Base-by-base conservation (phyloP, 1,140 invertebrate genomes). In the Saccostrea glomerata region DNA sequence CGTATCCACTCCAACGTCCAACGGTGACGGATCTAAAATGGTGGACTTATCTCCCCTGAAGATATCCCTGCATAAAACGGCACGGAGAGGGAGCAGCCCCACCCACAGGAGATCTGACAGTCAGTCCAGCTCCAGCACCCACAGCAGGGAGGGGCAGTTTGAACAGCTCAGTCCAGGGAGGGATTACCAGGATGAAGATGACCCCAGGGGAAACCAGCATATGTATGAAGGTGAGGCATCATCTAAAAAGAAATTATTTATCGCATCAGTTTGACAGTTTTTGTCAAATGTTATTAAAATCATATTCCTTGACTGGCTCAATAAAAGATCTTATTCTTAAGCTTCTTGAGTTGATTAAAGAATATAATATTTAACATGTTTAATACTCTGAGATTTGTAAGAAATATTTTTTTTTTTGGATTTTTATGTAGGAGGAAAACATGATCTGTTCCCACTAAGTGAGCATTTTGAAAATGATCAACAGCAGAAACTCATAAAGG, bases 41-140 rank as follows among this genome's bases (percentile, higher is more conserved):
- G 90, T 94, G 86, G 94, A 94, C 90, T 89, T 93, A 47, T 94
- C 96, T 96, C 98, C 87, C 90, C 87, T 95, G 90, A 89, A 98
- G 97, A 94, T 97, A 97, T 30, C 97, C 97, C 90, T 97, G 96
- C 73, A 97, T 97, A 97, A 9, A 96, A 96, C 92, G 23, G 90
- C 90, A 20, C 60, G 87, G n/a, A 88, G 90, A 30, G 63, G 91
- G 85, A 88, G 90, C 86, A 92, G 89, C 83, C 91, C 87, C 73
- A 88, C 90, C 83, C 92, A 94, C 86, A 92, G 90, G 82, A 90
- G 94, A 11, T 91, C 93, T 85, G 94, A 95, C 91, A 95, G 94
- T 89, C 92, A 93, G 87, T 94, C 94, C 0, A 94, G 97, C 47
- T 96, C 96, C 2, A 98, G 98, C 92, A 97, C 97, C 89, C 96